These are phyloP conservation scores for Dendrocopos noguchii DNA, from an alignment of 2,113 vertebrate genomes.

Conservation along the genomic window DNA sequence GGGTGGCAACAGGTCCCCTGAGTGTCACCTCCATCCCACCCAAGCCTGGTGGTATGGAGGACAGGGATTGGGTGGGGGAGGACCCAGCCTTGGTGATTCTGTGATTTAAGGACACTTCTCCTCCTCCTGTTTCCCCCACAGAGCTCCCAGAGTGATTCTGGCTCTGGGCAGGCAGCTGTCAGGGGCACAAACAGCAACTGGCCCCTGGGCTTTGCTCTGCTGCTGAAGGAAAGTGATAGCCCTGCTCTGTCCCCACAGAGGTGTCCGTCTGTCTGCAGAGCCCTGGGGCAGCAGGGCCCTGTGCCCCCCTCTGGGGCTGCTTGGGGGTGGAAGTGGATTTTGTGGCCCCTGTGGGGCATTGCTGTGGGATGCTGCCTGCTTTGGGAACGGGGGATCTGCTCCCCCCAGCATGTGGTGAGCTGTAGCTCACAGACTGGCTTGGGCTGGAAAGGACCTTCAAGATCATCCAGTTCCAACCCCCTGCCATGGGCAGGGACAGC, in stretches of 20 bases:
- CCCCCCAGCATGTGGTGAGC: rapidly evolving
- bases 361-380: rapidly evolving
- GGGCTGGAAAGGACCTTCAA: no score
- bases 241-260: rapidly evolving
- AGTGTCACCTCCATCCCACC: background rate
- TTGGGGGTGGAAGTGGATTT: background rate
- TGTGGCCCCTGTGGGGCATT: rapidly evolving
- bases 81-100: background rate
- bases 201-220: background rate
- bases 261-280: background rate
- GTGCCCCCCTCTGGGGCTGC: rapidly evolving
- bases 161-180: constrained; percentile 56
- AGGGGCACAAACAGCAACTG: constrained; percentile 42
- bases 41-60: rapidly evolving
- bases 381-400: rapidly evolving
- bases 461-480: no score
- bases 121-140: background rate
- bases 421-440: no score
- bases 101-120: background rate
- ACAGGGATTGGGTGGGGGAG: rapidly evolving
- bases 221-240: background rate
- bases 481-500: no score
- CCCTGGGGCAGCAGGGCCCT: background rate
- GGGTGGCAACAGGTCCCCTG: rapidly evolving
- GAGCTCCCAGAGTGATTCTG: constrained; percentile 12